Conservation (phyloP, 2,797 vertebrate species). For the Serranus cabrilla region DNA sequence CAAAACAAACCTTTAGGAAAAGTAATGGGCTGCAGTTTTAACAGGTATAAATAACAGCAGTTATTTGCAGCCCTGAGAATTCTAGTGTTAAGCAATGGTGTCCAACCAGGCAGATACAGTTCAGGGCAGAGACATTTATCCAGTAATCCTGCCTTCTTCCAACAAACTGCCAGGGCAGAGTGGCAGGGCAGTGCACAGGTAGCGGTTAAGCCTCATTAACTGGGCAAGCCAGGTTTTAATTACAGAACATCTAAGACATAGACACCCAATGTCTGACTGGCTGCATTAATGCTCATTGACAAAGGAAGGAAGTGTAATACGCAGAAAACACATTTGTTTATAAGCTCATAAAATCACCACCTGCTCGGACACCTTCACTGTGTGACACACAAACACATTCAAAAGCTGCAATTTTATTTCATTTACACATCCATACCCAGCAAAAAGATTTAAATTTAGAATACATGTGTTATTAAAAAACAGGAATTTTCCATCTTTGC, state of each 20-base stretch:
- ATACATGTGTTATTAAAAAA: background rate
- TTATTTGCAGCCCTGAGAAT: too few relatives aligned
- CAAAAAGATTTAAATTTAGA: background rate
- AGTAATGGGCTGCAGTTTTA: too few relatives aligned
- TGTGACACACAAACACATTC: background rate
- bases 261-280: conserved; percentile 18
- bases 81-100: background rate
- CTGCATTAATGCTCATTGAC: background rate
- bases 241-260: conserved; percentile 34
- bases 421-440: background rate
- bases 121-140: conserved; percentile 35
- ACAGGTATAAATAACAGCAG: too few relatives aligned
- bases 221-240: conserved; percentile 66
- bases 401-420: background rate
- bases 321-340: conserved; percentile 1
- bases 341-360: conserved; percentile 5
- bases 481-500: background rate
- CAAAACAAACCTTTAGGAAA: too few relatives aligned
- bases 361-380: background rate
- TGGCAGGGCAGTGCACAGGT: conserved; percentile 52
- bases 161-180: conserved; percentile 25
- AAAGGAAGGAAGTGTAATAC: background rate
- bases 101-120: conserved; percentile 33
- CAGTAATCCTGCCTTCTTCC: conserved; percentile 39
- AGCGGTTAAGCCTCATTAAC: conserved; percentile 70